phyloP scores from a whole-genome alignment of 2,113 vertebrate species.

The Cyanoderma ruficeps region DNA sequence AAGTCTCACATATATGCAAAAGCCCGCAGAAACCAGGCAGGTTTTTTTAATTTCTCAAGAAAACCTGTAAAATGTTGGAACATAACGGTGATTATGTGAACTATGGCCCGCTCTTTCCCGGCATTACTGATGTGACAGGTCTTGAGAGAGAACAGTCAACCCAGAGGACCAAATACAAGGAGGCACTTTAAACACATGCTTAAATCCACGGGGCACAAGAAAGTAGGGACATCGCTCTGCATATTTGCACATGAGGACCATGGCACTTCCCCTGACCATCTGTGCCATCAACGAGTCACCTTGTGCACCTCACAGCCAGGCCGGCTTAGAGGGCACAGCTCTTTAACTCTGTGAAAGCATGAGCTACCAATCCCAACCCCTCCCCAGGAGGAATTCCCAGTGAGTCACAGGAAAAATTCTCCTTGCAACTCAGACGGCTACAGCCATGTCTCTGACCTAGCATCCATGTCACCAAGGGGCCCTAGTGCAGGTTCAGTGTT shows the following conservation, averaged over 20 bases:
- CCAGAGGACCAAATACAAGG: background rate
- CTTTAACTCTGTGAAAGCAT: background rate
- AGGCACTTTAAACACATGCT: background rate
- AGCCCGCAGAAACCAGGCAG: accelerated
- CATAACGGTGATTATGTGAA: accelerated
- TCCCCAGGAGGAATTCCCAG: background rate
- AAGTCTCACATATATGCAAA: background rate
- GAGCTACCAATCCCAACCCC: background rate
- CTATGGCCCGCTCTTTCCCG: background rate
- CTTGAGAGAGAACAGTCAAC: background rate
- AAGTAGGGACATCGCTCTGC: accelerated
- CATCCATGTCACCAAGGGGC: background rate
- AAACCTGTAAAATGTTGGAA: background rate
- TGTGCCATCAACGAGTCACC: accelerated
- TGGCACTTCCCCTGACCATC: accelerated
- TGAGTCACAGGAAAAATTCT: background rate
- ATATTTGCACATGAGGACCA: accelerated
- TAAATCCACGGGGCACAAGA: background rate
- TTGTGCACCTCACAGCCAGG: accelerated
- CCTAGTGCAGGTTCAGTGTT: background rate
- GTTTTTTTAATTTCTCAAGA: background rate
- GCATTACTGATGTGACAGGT: accelerated
- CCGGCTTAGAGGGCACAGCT: background rate
- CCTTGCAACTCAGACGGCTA: background rate
- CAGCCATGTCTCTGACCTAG: background rate